Conservation (phyloP, 2,888 invertebrate genomes). For the Hydrotaea cyrtoneurina region DNA sequence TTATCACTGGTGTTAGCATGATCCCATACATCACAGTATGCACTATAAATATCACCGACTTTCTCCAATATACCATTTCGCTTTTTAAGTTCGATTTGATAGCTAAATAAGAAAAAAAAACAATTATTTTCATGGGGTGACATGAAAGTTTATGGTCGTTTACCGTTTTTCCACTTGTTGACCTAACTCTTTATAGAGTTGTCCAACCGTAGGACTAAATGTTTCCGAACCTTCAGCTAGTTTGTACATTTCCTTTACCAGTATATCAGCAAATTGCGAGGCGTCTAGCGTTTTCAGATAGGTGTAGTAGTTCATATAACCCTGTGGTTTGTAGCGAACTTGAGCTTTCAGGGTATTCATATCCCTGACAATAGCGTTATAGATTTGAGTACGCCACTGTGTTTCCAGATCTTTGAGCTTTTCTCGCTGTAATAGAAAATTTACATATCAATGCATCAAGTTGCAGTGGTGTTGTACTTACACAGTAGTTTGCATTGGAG, state of each 20-base stretch:
- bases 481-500: constrained; percentile 80
- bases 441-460: no score
- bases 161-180: constrained; percentile 84
- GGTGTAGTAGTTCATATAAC: constrained; percentile 85
- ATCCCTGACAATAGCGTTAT: constrained; percentile 86
- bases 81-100: constrained; percentile 85
- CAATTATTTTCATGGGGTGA: neutral
- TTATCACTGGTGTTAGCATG: constrained; percentile 81
- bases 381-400: constrained; percentile 85
- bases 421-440: constrained; percentile 82
- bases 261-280: constrained; percentile 84
- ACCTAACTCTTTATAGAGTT: constrained; percentile 86
- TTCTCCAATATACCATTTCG: constrained; percentile 86
- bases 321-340: constrained; percentile 82
- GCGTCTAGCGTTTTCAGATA: constrained; percentile 86
- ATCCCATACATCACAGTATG: constrained; percentile 86
- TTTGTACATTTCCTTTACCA: constrained; percentile 86
- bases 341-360: constrained; percentile 85
- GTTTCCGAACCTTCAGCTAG: constrained; percentile 90
- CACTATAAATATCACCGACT: constrained; percentile 83
- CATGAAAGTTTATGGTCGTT: constrained; percentile 11
- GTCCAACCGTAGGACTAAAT: constrained; percentile 86
- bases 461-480: no score
- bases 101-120: constrained; percentile 78
- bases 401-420: constrained; percentile 84